Evolutionary conservation across 1,140 invertebrate species (phyloP).

Genomic region (Hylaeus anthracinus): DNA sequence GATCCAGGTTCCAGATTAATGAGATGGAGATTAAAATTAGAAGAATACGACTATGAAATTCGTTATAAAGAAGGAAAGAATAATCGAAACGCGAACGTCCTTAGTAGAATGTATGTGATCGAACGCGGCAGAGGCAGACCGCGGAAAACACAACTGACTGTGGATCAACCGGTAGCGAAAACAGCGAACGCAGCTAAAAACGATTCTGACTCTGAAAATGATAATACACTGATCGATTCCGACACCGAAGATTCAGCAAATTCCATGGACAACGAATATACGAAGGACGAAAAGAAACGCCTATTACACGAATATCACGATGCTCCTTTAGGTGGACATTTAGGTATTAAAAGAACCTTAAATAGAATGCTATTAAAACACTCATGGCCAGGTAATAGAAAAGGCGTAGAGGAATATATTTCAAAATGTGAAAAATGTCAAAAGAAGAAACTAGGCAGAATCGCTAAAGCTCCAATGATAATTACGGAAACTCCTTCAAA

Average conservation of each 20-base stretch:
- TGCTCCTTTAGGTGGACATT: too few relatives aligned
- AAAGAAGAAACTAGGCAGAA: too few relatives aligned
- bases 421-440: too few relatives aligned
- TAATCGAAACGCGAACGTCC: slow-evolving; percentile 34
- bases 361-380: too few relatives aligned
- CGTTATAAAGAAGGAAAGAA: slow-evolving; percentile 32
- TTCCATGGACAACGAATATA: neutral
- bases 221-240: too few relatives aligned
- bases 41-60: slow-evolving; percentile 40
- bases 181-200: slow-evolving; percentile 22
- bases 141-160: neutral
- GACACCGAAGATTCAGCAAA: too few relatives aligned
- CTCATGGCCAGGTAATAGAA: too few relatives aligned
- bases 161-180: slow-evolving; percentile 19
- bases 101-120: slow-evolving; percentile 48
- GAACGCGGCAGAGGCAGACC: neutral
- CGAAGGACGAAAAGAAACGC: too few relatives aligned
- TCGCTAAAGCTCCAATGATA: too few relatives aligned
- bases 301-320: too few relatives aligned
- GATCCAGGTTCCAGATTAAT: slow-evolving; percentile 42
- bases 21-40: slow-evolving; percentile 41
- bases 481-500: slow-evolving; percentile 14
- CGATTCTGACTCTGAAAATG: neutral
- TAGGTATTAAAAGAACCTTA: too few relatives aligned
- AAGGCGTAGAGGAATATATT: too few relatives aligned